Evolutionary conservation across 2,797 vertebrate genomes (phyloP).

Genomic region (Acrossocheilus fasciatus): DNA sequence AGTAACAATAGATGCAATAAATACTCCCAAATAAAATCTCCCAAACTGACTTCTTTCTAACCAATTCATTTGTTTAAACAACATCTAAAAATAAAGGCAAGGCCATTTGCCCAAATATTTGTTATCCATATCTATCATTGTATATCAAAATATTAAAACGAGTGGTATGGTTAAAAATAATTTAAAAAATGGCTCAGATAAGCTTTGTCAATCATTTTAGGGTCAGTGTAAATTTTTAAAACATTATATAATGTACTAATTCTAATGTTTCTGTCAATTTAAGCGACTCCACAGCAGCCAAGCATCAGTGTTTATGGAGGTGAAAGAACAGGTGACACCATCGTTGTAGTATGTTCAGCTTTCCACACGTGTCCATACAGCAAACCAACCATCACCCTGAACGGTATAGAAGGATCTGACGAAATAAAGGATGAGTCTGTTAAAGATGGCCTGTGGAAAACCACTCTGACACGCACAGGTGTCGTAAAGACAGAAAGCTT

Average conservation of each 20-base stretch:
- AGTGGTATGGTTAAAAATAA: background rate
- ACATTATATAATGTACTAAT: background rate
- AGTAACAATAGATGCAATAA: background rate
- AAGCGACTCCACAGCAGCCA: background rate
- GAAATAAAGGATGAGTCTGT: accelerated
- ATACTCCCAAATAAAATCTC: too few relatives aligned
- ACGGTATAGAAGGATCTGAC: conserved; percentile 26
- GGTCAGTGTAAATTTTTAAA: too few relatives aligned
- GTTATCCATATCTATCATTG: too few relatives aligned
- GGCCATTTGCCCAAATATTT: background rate
- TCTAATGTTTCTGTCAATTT: background rate
- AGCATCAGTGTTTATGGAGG: conserved; percentile 23
- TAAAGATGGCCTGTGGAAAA: conserved; percentile 1
- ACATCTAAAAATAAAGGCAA: background rate
- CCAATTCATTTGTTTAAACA: background rate
- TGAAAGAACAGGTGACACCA: background rate
- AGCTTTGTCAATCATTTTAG: background rate
- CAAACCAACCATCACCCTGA: conserved; percentile 19
- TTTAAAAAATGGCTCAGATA: background rate
- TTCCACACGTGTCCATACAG: conserved; percentile 31
- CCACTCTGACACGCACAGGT: conserved; percentile 27
- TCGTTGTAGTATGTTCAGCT: background rate
- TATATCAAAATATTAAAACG: background rate
- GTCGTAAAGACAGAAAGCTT: conserved; percentile 15
- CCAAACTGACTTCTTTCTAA: background rate